These are phyloP conservation scores for Sphenopsis melanotis DNA, from an alignment of 2,797 vertebrate genomes.

Conservation along the genomic window DNA sequence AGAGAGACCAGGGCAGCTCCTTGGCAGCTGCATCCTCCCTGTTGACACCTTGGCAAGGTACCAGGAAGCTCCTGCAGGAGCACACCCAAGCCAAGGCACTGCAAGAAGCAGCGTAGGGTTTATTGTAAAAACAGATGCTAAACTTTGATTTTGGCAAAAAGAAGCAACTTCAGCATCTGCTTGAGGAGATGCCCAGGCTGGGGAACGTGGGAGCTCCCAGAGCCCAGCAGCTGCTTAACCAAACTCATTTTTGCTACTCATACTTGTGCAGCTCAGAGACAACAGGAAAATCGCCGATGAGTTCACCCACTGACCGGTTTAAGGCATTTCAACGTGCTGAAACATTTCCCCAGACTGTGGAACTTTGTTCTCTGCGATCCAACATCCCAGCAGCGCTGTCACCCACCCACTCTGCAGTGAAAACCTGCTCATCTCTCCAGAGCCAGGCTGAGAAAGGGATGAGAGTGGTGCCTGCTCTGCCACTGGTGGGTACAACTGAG, in stretches of 20 bases:
- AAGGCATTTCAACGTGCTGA: neutral
- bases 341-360: rapidly evolving
- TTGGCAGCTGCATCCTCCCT: neutral
- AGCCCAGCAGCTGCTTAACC: neutral
- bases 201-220: neutral
- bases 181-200: neutral
- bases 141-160: neutral
- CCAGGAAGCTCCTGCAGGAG: neutral
- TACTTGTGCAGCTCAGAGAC: neutral
- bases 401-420: neutral
- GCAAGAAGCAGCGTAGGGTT: neutral
- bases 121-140: neutral
- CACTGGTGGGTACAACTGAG: neutral
- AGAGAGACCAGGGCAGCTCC: neutral
- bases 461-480: neutral
- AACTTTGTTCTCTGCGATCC: neutral
- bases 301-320: neutral
- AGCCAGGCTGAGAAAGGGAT: neutral
- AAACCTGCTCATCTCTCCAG: neutral
- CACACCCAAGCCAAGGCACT: neutral
- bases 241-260: neutral
- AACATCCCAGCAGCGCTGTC: neutral
- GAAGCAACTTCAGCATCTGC: neutral
- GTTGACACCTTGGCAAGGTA: neutral
- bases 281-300: neutral